Evolutionary conservation across 2,113 vertebrate genomes (phyloP).

Genomic region (Phrynosoma platyrhinos): DNA sequence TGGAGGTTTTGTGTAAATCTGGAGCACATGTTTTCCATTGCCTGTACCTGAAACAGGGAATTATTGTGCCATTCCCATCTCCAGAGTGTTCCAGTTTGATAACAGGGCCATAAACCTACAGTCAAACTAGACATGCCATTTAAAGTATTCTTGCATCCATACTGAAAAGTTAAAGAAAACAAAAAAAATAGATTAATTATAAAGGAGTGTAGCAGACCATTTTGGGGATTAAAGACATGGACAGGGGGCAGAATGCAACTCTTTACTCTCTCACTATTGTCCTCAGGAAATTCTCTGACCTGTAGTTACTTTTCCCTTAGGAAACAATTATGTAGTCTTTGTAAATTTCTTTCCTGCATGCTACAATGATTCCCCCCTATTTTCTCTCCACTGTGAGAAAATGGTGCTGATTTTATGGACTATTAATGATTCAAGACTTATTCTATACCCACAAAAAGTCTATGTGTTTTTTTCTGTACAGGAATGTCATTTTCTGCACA

Average conservation of each 20-base stretch:
- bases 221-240: no score
- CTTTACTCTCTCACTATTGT: not conserved
- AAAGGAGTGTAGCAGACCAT: not conserved
- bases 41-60: no score
- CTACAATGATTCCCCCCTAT: no score
- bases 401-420: no score
- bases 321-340: no score
- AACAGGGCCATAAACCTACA: not conserved
- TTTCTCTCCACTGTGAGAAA: no score
- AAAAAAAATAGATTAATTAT: not conserved
- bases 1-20: not conserved
- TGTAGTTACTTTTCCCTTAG: no score
- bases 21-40: not conserved
- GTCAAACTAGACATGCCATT: not conserved
- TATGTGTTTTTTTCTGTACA: no score
- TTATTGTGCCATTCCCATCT: not conserved
- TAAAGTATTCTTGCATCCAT: not conserved
- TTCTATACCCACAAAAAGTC: no score
- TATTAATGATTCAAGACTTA: no score
- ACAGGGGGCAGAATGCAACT: not conserved
- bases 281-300: not conserved
- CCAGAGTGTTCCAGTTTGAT: not conserved
- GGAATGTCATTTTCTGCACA: no score
- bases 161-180: not conserved
- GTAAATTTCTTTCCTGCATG: no score